Percentiles rank a stretch among this genome's conserved stretches.
These are phyloP conservation scores for Chrysogorgia sp. DNA, from an alignment of 92 coral and sea anemone genomes.

Conservation along the genomic window DNA sequence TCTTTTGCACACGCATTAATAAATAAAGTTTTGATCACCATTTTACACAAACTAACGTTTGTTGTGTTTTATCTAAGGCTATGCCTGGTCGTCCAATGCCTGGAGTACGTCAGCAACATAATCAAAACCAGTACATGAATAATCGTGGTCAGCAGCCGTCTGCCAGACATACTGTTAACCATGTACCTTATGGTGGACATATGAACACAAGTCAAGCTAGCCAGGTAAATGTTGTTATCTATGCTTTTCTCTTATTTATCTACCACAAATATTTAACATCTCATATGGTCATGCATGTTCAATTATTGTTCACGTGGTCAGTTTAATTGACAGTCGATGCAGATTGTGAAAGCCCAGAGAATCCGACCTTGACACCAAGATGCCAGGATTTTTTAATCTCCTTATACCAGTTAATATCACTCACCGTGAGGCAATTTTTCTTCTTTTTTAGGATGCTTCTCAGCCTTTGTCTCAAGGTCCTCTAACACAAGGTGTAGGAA, in stretches of 20 bases:
- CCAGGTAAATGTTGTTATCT: conserved; percentile 79
- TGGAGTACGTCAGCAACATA: conserved; percentile 70
- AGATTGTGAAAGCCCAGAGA: too few relatives aligned
- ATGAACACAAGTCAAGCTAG: conserved; percentile 99
- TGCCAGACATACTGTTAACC: conserved; percentile 30
- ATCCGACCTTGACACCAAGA: too few relatives aligned
- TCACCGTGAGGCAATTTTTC: too few relatives aligned
- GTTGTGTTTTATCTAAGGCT: conserved; percentile 48
- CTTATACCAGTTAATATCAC: too few relatives aligned
- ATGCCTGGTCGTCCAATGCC: conserved; percentile 87
- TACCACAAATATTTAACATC: too few relatives aligned
- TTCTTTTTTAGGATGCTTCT: conserved; percentile 80
- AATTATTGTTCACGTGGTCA: too few relatives aligned
- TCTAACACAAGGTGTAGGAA: conserved; percentile 97
- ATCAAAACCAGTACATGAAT: conserved; percentile 76
- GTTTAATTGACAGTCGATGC: too few relatives aligned
- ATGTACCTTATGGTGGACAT: conserved; percentile 78
- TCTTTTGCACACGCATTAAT: too few relatives aligned
- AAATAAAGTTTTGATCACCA: neutral
- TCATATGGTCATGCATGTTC: too few relatives aligned
- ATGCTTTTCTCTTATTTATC: too few relatives aligned
- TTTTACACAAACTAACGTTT: neutral
- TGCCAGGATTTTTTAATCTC: neutral
- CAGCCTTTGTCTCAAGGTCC: conserved; percentile 99
- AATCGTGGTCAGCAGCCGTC: conserved; percentile 81